Base-by-base conservation (phyloP, 2,113 vertebrate species). In the Oncorhynchus gorbuscha region DNA sequence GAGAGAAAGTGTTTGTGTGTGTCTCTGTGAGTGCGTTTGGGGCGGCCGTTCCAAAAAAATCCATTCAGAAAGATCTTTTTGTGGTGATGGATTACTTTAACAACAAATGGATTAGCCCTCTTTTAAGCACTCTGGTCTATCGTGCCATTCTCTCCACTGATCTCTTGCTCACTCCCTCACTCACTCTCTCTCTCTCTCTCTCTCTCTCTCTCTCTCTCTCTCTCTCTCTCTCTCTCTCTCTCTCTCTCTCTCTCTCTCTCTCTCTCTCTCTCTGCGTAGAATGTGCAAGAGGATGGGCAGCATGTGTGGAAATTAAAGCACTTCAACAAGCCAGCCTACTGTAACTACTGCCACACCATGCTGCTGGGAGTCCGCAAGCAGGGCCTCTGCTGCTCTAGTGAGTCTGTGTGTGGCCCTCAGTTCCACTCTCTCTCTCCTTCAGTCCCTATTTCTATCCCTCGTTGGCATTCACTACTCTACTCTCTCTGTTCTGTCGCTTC, bases 291-390 rank as follows among this genome's bases (percentile, higher is more conserved):
- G 0, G 97, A 99, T 0, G 97, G 97, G 22, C 95, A 96, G 49
- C 97, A 99, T 0, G 93, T 95, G 39, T 99, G 97, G 97, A 95
- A 94, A 84, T 88, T 99, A 90, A 99, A 98, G 91, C 96, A 98
- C 85, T 99, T 99, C 93, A 98, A 97, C 93, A 98, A 97, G 69
- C 97, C 97, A 0, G 96, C 97, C 61, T 99, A 96, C 92, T 99
- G 97, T 91, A 98, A 98, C 91, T 96, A 94, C 91, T 99, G 97
- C 90, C 97, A 94, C 64, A 89, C 94, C 78, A 96, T 98, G 95
- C 92, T 99, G 84, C 91, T 97, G 72, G 97, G 97, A 0, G 95
- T 98, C 0, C 92, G 97, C 79, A 99, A 98, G 87, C 97, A 99
- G 92, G 97, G 97, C 85, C 95, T 99, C 81, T 95, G 97, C 91